Evolutionary conservation across 1,140 invertebrate genomes (phyloP), one percentile per base, ranked within the genome.

Genomic region (Cyclargus thomasi): DNA sequence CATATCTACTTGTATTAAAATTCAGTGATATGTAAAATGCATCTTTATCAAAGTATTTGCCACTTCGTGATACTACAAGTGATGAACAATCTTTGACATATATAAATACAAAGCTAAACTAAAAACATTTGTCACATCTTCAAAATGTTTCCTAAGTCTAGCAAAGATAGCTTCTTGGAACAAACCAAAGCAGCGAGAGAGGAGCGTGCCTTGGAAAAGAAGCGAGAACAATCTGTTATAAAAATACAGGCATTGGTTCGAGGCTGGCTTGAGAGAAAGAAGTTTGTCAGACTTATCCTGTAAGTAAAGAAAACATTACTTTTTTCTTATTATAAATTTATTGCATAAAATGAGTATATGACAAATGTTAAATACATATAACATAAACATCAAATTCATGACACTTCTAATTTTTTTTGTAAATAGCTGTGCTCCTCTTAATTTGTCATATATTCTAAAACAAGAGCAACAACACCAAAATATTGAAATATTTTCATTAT

Each of bases 101-200:
- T 74, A 71, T 71, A 77, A 82, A 86, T 74, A 71, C 72, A 77
- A 82, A 86, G 55, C 83, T 79, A 84, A 82, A 86, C 75, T 73
- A 68, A 75, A 75, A 74, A 74, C 78, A 78, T 70, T 75, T 69
- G 77, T 71, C 64, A 72, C 72, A 70, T 71, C 36, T 75, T 63
- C 55, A 83, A 80, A 72, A 90, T 90, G 88, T 90, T 87, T 81
- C 77, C 86, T 10, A 86, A 88, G 69, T 77, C 78, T 8, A 88
- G 75, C 70, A 91, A 91, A 73, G 88, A 90, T 68, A 81, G 79
- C 72, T 97, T 97, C 80, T 90, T 97, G 73, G 95, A 96, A 80
- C 94, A 96, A 77, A 96, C 95, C 2, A 97, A 97, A 90, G 95
- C 95, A 22, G 97, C 97, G 7, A 92, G 97, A 71, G 94, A 94